Conservation (phyloP, 1,140 invertebrate genomes). For the Hylaeus volcanicus region DNA sequence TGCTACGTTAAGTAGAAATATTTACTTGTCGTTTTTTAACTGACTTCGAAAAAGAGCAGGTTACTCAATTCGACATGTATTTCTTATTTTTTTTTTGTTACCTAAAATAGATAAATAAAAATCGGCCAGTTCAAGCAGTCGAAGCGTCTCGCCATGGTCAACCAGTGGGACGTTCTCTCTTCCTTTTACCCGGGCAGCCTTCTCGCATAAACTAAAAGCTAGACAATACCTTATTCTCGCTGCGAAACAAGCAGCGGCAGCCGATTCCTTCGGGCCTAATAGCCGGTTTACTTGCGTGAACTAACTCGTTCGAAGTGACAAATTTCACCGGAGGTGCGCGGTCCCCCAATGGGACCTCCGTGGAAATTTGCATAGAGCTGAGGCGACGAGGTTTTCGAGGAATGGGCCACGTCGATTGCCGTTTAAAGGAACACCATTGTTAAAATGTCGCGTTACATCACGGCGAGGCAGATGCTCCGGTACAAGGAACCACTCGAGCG, state of each 20-base stretch:
- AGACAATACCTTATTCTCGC: conserved; percentile 51
- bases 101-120: too few species aligned
- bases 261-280: conserved; percentile 36
- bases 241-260: conserved; percentile 40
- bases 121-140: too few species aligned
- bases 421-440: conserved; percentile 48
- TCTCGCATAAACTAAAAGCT: conserved; percentile 30
- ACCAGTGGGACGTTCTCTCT: too few species aligned
- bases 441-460: conserved; percentile 32
- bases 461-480: conserved; percentile 41
- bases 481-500: conserved; percentile 7
- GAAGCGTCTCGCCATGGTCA: background rate
- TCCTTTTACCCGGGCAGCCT: conserved; percentile 31
- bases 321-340: conserved; percentile 54
- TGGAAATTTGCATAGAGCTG: conserved; percentile 65
- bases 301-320: conserved; percentile 64
- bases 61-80: too few species aligned
- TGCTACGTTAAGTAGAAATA: too few species aligned
- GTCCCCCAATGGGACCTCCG: conserved; percentile 39
- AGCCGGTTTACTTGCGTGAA: conserved; percentile 58
- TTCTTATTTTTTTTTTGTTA: too few species aligned
- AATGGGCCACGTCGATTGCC: conserved; percentile 42
- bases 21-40: too few species aligned
- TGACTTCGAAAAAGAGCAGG: too few species aligned
- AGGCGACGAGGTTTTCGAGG: conserved; percentile 31